phyloP scores from a whole-genome alignment of 2,797 vertebrate species.

The Notoglanidium macrostoma region DNA sequence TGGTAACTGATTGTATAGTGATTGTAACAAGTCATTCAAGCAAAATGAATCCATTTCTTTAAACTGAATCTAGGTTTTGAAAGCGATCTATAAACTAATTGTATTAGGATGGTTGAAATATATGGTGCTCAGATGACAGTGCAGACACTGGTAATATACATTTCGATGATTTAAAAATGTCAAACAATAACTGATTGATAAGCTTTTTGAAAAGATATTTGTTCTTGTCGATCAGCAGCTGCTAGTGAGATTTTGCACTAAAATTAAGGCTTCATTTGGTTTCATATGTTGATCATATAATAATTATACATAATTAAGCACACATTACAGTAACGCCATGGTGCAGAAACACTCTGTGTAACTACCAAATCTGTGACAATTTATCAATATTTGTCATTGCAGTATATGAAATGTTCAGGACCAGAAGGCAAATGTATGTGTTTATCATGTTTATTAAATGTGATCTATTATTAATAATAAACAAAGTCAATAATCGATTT shows the following conservation, averaged over 20 bases:
- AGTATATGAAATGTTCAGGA: background rate
- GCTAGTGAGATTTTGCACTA: background rate
- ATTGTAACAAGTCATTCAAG: background rate
- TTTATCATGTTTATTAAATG: background rate
- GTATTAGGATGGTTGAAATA: background rate
- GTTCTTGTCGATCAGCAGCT: background rate
- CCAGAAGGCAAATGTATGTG: background rate
- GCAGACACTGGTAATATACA: too few relatives aligned
- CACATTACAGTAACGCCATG: background rate
- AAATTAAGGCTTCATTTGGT: background rate
- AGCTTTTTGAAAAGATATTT: background rate
- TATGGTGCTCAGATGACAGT: too few relatives aligned
- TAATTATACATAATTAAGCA: background rate
- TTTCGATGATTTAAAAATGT: background rate
- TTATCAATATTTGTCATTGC: background rate
- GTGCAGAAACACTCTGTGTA: background rate
- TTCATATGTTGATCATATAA: background rate
- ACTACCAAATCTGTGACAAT: background rate
- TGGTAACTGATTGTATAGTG: background rate
- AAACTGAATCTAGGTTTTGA: background rate
- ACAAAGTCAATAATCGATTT: background rate
- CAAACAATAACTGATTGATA: background rate
- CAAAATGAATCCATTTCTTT: background rate
- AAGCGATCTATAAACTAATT: background rate
- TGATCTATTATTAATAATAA: background rate